Base-by-base conservation (phyloP, 2,888 invertebrate genomes). In the Coelopa pilipes region DNA sequence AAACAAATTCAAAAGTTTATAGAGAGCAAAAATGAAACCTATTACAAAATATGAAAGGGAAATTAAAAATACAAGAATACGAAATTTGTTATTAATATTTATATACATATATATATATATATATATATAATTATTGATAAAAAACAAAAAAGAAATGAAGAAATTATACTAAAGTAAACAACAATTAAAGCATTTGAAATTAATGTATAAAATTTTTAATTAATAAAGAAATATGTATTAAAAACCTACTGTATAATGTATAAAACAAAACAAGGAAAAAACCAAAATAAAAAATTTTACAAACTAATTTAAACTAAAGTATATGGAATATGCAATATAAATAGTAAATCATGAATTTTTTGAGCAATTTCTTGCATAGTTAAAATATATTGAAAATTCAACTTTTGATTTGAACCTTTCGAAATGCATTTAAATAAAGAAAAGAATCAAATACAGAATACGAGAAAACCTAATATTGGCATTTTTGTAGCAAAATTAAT, bases 181-280 rank as follows among this genome's bases (percentile, higher is more conserved):
- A 67, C 63, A 74, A 70, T 70, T 79, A 79, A 82, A 81, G 80
- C 79, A 82, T 82, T 81, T 81, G 79, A 82, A 82, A 80, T 82
- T 82, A 82, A 81, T 82, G 81, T 85, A 81, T 84, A 85, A 81
- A 84, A 81, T 83, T 11, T 60, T 12, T 59, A 59, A 59, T 59
- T 13, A 55, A 71, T 69, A 62, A 70, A 68, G 21, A 72, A 72
- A 46, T 75, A 49, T 21, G 74, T 74, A 73, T 17, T 68, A 45
- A 69, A 73, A 50, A 60, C 70, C n/a, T 55, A 70, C 66, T 70
- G 53, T 55, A 47, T 66, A 70, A 74, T 46, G 46, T 59, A 34
- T 46, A 65, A 45, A 65, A 71, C 7, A 34, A 15, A 34, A 57
- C 15, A 57, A 67, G 24, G 34, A 53, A 24, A 63, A 66, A 78